These are phyloP conservation scores for Vimba vimba DNA, from an alignment of 2,113 vertebrate species.

Conservation along the genomic window DNA sequence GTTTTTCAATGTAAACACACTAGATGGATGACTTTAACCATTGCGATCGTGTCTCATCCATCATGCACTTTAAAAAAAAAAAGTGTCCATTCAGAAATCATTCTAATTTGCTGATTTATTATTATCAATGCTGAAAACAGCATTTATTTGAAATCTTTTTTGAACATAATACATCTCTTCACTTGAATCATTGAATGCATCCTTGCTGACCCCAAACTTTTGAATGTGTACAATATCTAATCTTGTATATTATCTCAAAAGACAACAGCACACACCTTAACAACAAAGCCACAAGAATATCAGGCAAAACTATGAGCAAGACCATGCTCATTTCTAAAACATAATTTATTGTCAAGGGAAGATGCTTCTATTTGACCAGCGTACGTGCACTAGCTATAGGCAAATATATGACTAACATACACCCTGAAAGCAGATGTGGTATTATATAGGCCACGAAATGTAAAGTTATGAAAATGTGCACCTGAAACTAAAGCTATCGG, in stretches of 20 bases:
- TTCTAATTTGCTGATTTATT: background rate
- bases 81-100: background rate
- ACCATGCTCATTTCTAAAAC: background rate
- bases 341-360: background rate
- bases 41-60: no score
- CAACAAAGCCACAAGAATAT: background rate
- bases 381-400: background rate
- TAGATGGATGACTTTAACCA: no score
- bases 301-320: background rate
- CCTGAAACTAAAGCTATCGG: conserved; percentile 67
- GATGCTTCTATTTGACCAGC: background rate
- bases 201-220: background rate
- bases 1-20: no score
- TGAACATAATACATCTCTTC: background rate
- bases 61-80: no score
- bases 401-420: conserved; percentile 59
- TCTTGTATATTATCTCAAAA: background rate
- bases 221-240: background rate
- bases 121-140: background rate
- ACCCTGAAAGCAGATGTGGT: conserved; percentile 66
- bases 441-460: conserved; percentile 64
- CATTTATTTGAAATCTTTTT: background rate
- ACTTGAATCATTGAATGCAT: background rate
- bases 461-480: conserved; percentile 79
- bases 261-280: background rate